Evolutionary conservation across 2,797 vertebrate species (phyloP).

Genomic region (Propithecus deckenii): DNA sequence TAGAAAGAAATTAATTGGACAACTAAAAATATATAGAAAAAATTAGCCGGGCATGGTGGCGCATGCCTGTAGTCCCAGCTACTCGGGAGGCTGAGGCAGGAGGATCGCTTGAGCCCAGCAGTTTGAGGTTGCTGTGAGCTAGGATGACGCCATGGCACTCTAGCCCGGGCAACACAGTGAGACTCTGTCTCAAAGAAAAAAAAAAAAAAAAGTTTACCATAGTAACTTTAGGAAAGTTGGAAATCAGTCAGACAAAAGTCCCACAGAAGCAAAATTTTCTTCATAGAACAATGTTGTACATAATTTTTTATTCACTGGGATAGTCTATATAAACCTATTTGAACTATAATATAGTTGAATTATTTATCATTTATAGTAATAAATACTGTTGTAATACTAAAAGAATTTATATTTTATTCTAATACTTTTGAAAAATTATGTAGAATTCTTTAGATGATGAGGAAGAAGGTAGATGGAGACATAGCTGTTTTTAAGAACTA

Average conservation of each 20-base stretch:
- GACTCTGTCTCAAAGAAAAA: too few species aligned
- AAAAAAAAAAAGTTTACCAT: conserved; percentile 37
- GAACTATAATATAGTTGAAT: conserved; percentile 16
- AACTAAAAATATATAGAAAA: too few species aligned
- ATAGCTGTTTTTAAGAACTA: background rate
- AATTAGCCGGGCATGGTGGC: too few species aligned
- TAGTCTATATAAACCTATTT: conserved; percentile 20
- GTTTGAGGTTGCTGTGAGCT: too few species aligned
- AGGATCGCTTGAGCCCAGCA: too few species aligned
- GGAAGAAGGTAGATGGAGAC: background rate
- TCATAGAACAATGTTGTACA: background rate
- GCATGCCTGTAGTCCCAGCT: too few species aligned
- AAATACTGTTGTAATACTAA: conserved; percentile 2
- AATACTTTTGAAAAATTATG: conserved; percentile 42
- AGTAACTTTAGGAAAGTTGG: conserved; percentile 29
- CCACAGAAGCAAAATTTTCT: background rate
- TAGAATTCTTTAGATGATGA: conserved; percentile 37
- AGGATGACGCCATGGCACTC: too few species aligned
- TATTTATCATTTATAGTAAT: conserved; percentile 42
- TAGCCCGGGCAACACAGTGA: too few species aligned
- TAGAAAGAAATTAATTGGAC: too few species aligned
- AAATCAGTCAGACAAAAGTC: conserved; percentile 23
- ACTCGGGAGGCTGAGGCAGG: too few species aligned
- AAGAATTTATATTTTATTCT: conserved; percentile 20
- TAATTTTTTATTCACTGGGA: background rate